Conservation (phyloP, 2,888 invertebrate genomes). For the Cylloceria caligata region DNA sequence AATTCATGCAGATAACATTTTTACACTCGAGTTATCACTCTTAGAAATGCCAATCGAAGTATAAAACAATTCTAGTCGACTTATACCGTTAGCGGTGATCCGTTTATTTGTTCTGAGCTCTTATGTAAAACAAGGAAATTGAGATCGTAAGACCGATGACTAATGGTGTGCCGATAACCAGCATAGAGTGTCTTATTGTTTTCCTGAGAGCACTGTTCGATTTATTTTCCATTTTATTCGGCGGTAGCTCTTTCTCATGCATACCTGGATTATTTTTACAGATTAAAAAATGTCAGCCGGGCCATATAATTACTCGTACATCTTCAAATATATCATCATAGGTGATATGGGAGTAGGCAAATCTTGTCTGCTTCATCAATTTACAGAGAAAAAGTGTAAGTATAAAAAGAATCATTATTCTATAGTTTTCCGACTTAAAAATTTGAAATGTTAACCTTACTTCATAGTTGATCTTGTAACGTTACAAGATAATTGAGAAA, state of each 20-base stretch:
- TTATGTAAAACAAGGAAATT: conserved; percentile 12
- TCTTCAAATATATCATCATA: conserved; percentile 99
- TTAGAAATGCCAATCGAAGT: neutral
- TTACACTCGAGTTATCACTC: neutral
- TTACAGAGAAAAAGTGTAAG: conserved; percentile 99
- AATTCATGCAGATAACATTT: neutral
- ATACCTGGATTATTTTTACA: conserved; percentile 25
- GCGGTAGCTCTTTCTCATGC: neutral
- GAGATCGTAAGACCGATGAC: neutral
- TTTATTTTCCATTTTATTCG: neutral
- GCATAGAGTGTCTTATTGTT: neutral
- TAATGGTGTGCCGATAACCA: neutral
- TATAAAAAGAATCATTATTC: conserved; percentile 74
- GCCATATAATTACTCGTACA: conserved; percentile 99
- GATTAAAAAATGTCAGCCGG: conserved; percentile 93
- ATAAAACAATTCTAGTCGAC: neutral
- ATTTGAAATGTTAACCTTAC: neutral
- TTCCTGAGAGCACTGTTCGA: neutral
- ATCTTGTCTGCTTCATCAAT: conserved; percentile 99
- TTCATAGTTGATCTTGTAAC: neutral
- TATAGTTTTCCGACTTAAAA: too few species aligned
- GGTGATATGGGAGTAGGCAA: conserved; percentile 99
- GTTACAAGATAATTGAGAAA: neutral
- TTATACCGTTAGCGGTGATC: neutral
- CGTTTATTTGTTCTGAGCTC: neutral